phyloP scores from a whole-genome alignment of 2,888 invertebrate species.

The Alsophila aescularia region DNA sequence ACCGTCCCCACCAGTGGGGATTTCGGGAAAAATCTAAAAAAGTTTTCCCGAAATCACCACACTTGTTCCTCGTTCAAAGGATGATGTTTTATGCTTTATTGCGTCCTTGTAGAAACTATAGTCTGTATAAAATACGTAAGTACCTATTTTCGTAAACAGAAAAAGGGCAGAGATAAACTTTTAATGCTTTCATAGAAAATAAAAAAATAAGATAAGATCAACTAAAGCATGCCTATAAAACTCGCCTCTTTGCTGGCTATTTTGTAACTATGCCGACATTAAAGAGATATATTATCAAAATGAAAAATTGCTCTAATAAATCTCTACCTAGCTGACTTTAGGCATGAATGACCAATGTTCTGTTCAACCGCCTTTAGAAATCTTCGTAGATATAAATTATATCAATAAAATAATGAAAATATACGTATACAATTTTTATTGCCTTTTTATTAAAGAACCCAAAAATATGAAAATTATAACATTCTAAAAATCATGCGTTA shows the following conservation, averaged over 20 bases:
- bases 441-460: too few species aligned
- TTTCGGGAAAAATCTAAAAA: too few species aligned
- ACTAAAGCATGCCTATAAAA: slow-evolving; percentile 5
- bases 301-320: slow-evolving; percentile 11
- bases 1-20: too few species aligned
- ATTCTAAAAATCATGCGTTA: too few species aligned
- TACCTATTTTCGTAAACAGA: slow-evolving; percentile 13
- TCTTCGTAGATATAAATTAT: not conserved
- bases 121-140: slow-evolving; percentile 2
- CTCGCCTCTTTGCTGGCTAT: slow-evolving; percentile 6
- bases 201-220: slow-evolving; percentile 17
- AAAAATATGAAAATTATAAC: too few species aligned
- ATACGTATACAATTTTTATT: too few species aligned
- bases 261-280: slow-evolving; percentile 3
- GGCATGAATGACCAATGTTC: slow-evolving; percentile 6
- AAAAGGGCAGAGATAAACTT: slow-evolving; percentile 8
- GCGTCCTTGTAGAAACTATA: slow-evolving; percentile 9
- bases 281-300: not conserved
- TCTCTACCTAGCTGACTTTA: slow-evolving; percentile 2
- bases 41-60: too few species aligned
- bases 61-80: not conserved
- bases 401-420: too few species aligned
- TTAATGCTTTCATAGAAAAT: slow-evolving; percentile 6
- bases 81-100: slow-evolving; percentile 6
- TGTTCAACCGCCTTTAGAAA: not conserved